A percentile compares a stretch with the other conserved stretches of the same genome.
Evolutionary conservation across 1,140 invertebrate genomes (phyloP).

Genomic region (Lutraria rhynchaena): DNA sequence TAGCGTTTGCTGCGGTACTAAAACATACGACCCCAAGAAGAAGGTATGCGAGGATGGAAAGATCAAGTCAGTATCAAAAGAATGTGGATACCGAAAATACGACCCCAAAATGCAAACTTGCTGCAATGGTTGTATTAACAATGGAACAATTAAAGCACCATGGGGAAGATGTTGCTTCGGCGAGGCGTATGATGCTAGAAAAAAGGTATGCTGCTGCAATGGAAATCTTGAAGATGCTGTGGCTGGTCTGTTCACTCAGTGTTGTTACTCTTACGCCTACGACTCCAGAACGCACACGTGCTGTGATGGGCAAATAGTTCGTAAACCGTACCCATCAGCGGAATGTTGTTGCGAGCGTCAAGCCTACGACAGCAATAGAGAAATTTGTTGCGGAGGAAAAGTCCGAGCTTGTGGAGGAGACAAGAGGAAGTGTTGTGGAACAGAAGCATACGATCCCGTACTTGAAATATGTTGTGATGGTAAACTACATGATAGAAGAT

Average conservation of each 20-base stretch:
- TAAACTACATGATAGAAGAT: conserved; percentile 20
- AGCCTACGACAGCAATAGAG: conserved; percentile 47
- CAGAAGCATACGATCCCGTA: conserved; percentile 34
- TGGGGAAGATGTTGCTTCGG: conserved; percentile 39
- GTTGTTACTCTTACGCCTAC: conserved; percentile 40
- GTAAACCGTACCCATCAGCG: conserved; percentile 43
- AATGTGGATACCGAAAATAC: conserved; percentile 7
- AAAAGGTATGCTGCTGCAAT: conserved; percentile 53
- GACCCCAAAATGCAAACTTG: conserved; percentile 35
- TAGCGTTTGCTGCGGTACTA: conserved; percentile 32
- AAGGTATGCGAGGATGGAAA: conserved; percentile 33
- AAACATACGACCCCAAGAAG: conserved; percentile 41
- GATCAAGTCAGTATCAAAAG: neutral
- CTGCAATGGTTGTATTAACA: conserved; percentile 54
- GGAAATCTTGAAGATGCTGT: conserved; percentile 40
- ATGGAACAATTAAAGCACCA: conserved; percentile 14
- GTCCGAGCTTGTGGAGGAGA: conserved; percentile 3
- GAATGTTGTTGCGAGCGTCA: conserved; percentile 54
- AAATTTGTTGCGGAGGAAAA: conserved; percentile 48
- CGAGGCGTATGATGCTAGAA: conserved; percentile 29
- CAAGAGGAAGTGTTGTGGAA: conserved; percentile 33
- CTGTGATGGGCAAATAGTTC: conserved; percentile 49
- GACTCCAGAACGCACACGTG: conserved; percentile 47
- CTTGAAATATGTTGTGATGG: conserved; percentile 56
- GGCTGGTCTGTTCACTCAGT: conserved; percentile 38